Evolutionary conservation across 1,140 invertebrate species (phyloP).

Genomic region (Zaprionus ornatus): DNA sequence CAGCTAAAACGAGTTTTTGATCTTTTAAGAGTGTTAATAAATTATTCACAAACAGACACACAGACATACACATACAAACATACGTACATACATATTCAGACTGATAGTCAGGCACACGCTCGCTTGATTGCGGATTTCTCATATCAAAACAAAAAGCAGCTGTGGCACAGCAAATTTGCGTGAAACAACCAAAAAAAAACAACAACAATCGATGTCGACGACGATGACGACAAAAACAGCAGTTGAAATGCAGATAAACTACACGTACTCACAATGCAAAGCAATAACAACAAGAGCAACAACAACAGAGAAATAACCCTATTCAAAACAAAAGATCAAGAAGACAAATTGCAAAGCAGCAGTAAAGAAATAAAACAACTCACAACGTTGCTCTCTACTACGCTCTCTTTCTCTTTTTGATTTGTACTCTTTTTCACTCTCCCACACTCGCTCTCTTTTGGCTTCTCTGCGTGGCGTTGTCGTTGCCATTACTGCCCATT

Average conservation of each 20-base stretch:
- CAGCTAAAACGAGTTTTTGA: conserved; percentile 34
- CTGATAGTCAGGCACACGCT: conserved; percentile 13
- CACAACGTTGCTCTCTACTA: conserved; percentile 30
- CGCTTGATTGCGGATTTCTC: conserved; percentile 64
- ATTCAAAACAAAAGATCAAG: conserved; percentile 80
- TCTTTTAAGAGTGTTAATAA: conserved; percentile 43
- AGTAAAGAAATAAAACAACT: conserved; percentile 35
- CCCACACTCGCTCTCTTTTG: conserved; percentile 37
- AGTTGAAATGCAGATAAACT: conserved; percentile 60
- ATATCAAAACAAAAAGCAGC: conserved; percentile 80
- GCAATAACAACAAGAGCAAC: conserved; percentile 25
- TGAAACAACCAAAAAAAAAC: conserved; percentile 37
- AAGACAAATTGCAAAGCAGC: conserved; percentile 58
- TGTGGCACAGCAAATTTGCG: conserved; percentile 55
- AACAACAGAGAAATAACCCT: conserved; percentile 34
- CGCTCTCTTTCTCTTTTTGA: neutral
- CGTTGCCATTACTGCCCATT: conserved; percentile 42
- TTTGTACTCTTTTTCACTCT: conserved; percentile 15
- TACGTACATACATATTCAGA: neutral
- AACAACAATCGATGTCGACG: conserved; percentile 18
- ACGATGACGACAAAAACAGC: conserved; percentile 35
- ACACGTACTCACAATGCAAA: conserved; percentile 31
- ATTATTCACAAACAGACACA: conserved; percentile 19
- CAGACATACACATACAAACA: neutral
- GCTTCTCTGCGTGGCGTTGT: conserved; percentile 30